Base-by-base conservation (phyloP, 2,797 vertebrate species). In the Botia almorhae region DNA sequence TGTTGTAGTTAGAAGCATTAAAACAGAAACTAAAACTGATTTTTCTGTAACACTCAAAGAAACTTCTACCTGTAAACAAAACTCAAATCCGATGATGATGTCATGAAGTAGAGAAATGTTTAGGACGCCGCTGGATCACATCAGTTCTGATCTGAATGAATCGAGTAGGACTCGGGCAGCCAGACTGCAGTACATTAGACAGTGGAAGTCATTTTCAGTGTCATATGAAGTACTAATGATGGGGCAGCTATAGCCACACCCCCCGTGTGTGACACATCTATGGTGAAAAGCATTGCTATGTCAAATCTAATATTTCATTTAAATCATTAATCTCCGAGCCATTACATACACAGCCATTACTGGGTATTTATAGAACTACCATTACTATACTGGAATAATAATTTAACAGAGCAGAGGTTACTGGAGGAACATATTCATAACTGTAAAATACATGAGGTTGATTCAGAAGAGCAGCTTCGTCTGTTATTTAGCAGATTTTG, bases 1-100 rank as follows among this genome's bases (percentile, higher is more conserved):
- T 53, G 29, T 2, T 56, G 4, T 53, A 60, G 7, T 65, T 71
- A 78, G 53, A 14, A 60, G 19, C n/a, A 19, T 60, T 43, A 17
- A 63, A 58, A 53, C 23, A 69, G 29, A 65, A 48, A 21, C 55
- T 81, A 36, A 39, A 78, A 39, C 36, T 6, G 1, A 39, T 71
- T 82, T 77, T 68, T 36, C 14, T 58, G 48, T 13, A 70, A 64
- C 33, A 23, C 56, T 48, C 65, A 51, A 43, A 46, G 69, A 69
- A 76, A 74, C 48, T 17, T 67, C 81, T 75, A 75, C 76, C 81
- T 82, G 70, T 33, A 86, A 85, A 65, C 82, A 87, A 90, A 89
- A 82, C 87, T 74, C 68, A 82, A 89, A 92, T 92, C 90, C 87
- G 7, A 7, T 39, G 5, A 39, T 39, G 36, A 84, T 78, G 85